A percentile compares a stretch with the other conserved stretches of the same genome.
Evolutionary conservation across 2,888 invertebrate species (phyloP).

Genomic region (Argyresthia goedartella): DNA sequence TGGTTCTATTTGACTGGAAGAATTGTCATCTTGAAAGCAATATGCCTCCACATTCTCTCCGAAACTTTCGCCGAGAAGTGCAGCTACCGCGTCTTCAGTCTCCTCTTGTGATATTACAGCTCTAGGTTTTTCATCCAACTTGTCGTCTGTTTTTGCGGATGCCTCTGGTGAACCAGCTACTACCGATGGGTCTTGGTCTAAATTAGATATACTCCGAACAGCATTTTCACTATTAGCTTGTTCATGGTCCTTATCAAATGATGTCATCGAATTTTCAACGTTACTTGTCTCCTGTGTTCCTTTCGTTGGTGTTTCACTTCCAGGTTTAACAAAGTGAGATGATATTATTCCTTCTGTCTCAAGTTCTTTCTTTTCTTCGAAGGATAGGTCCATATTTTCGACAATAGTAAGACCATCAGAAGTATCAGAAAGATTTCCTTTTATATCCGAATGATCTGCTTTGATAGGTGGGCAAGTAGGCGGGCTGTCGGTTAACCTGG

Average conservation of each 20-base stretch:
- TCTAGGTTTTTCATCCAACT: slow-evolving; percentile 81
- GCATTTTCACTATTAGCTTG: slow-evolving; percentile 83
- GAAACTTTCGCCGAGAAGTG: slow-evolving; percentile 88
- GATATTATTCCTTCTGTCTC: slow-evolving; percentile 19
- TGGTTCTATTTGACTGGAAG: slow-evolving; percentile 67
- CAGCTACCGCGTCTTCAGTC: slow-evolving; percentile 92
- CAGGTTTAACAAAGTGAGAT: slow-evolving; percentile 47
- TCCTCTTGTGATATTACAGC: slow-evolving; percentile 92
- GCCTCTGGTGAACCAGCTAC: slow-evolving; percentile 32
- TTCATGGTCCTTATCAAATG: slow-evolving; percentile 71
- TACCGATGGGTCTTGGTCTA: slow-evolving; percentile 44
- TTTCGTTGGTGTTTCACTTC: slow-evolving; percentile 51
- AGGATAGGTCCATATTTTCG: slow-evolving; percentile 27
- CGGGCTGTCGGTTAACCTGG: slow-evolving; percentile 75
- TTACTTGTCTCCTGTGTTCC: slow-evolving; percentile 26
- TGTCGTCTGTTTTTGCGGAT: slow-evolving; percentile 61
- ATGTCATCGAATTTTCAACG: slow-evolving; percentile 75
- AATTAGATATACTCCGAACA: slow-evolving; percentile 81
- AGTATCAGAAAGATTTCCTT: slow-evolving; percentile 15
- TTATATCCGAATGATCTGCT: slow-evolving; percentile 25
- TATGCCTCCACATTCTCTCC: slow-evolving; percentile 73
- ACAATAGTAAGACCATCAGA: slow-evolving; percentile 20
- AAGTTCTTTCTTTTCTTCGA: slow-evolving; percentile 30
- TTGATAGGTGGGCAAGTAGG: slow-evolving; percentile 36
- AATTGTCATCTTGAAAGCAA: slow-evolving; percentile 35